Evolutionary conservation across 1,140 invertebrate genomes (phyloP).

Genomic region (Microplitis demolitor): DNA sequence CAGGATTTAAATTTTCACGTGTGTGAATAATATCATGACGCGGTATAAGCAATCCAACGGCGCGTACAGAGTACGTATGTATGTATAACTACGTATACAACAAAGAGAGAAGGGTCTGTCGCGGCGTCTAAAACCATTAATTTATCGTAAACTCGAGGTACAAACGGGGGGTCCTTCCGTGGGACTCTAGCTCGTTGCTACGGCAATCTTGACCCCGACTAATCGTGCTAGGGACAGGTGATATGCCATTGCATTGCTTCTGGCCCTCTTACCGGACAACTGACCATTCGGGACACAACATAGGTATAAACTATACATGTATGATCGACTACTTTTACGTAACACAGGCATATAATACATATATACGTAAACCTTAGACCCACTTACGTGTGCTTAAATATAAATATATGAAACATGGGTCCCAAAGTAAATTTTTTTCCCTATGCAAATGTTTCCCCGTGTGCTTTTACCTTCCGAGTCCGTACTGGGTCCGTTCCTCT

Average conservation of each 20-base stretch:
- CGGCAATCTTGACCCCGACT: slow-evolving; percentile 53
- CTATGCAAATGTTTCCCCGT: slow-evolving; percentile 20
- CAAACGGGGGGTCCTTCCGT: slow-evolving; percentile 25
- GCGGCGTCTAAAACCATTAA: slow-evolving; percentile 47
- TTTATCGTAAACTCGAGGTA: slow-evolving; percentile 49
- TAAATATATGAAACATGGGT: background rate
- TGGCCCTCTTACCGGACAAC: background rate
- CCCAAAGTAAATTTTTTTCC: background rate
- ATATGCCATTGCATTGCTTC: slow-evolving; percentile 32
- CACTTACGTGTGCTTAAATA: background rate
- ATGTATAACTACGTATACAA: background rate
- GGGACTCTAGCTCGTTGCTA: slow-evolving; percentile 25
- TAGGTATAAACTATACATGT: background rate
- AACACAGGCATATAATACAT: background rate
- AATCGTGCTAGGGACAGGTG: slow-evolving; percentile 54
- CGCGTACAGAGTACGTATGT: background rate
- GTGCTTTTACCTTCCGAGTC: background rate
- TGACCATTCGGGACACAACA: background rate
- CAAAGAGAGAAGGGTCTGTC: slow-evolving; percentile 9
- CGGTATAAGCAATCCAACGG: slow-evolving; percentile 5
- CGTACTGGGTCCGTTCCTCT: slow-evolving; percentile 3
- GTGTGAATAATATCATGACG: background rate
- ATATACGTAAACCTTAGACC: background rate
- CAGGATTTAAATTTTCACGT: slow-evolving; percentile 5
- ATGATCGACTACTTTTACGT: background rate